These are phyloP conservation scores for Mus musculus DNA, from an alignment of 2,113 vertebrate genomes.

Conservation along the genomic window GRCm39 chr11:84066501-84067000, in stretches of 20 bases:
- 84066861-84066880: neutral
- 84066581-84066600: constrained; percentile 8
- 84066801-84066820: too few relatives aligned
- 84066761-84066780: too few relatives aligned
- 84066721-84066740: too few relatives aligned
- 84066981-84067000: neutral
- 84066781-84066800: too few relatives aligned
- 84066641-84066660: neutral
- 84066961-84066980: neutral
- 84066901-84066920: neutral
- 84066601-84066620: neutral
- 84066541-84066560: constrained; percentile 47
- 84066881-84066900: neutral
- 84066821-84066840: too few relatives aligned
- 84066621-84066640: constrained; percentile 12
- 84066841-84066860: too few relatives aligned
- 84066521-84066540: neutral
- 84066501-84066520: too few relatives aligned
- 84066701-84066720: too few relatives aligned
- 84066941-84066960: neutral
- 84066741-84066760: too few relatives aligned
- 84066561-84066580: constrained; percentile 19
- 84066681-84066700: too few relatives aligned
- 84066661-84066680: neutral
- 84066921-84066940: neutral